A percentile compares a stretch with the other conserved stretches of the same genome.
phyloP scores from a whole-genome alignment of 2,113 vertebrate genomes.

The Serinus canaria region DNA sequence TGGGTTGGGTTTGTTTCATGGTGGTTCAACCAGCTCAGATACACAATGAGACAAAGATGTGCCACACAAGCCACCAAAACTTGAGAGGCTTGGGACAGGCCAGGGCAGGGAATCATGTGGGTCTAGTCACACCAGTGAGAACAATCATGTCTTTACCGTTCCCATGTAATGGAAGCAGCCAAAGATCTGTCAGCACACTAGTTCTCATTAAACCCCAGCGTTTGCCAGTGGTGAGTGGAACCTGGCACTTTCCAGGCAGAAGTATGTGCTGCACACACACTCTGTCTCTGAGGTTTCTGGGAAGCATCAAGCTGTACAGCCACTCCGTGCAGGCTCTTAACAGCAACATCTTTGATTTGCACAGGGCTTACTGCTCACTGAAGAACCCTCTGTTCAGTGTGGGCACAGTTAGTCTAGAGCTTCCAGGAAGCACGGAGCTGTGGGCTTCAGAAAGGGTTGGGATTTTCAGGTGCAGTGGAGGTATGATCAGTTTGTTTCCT shows the following conservation, averaged over 20 bases:
- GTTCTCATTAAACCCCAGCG: conserved; percentile 12
- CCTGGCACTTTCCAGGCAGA: conserved; percentile 43
- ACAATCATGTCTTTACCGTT: conserved; percentile 17
- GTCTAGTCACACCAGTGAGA: neutral
- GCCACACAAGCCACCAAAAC: neutral
- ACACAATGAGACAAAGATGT: neutral
- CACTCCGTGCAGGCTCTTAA: neutral
- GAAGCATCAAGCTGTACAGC: neutral
- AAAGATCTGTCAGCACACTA: conserved; percentile 56
- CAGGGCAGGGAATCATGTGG: neutral
- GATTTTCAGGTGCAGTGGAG: neutral
- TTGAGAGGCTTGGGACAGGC: neutral
- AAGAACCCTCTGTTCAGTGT: neutral
- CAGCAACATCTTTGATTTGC: neutral
- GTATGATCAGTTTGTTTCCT: neutral
- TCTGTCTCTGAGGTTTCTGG: conserved; percentile 24
- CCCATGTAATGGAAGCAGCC: neutral
- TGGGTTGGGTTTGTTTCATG: neutral
- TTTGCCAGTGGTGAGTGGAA: conserved; percentile 53
- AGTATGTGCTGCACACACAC: conserved; percentile 3
- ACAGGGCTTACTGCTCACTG: neutral
- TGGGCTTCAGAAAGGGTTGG: neutral
- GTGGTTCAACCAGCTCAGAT: neutral
- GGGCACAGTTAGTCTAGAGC: neutral
- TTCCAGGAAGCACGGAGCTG: neutral